Base-by-base conservation (phyloP, 2,797 vertebrate genomes). In the Avahi laniger region DNA sequence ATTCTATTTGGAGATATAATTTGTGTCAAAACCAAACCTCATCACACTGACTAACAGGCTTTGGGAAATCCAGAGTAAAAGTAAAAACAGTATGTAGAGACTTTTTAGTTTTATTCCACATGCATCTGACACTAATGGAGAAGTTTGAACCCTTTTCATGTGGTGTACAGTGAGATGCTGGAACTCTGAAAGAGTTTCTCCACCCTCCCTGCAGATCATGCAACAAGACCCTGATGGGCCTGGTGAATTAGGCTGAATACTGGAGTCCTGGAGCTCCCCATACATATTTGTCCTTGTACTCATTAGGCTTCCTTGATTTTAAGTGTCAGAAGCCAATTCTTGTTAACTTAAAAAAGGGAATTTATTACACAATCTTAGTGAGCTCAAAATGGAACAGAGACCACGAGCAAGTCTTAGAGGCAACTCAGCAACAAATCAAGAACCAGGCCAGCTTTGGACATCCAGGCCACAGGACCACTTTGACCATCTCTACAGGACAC, bases 1-100 rank as follows among this genome's bases (percentile, higher is more conserved):
- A 78, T 79, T 97, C 65, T 96, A 61, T 94, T 96, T 94, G 54
- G 50, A 96, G 30, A 84, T 94, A 8, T 73, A 95, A 96, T 94
- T 91, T 89, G 28, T 89, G 48, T 86, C 78, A 96, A 94, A 97
- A 72, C 6, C 35, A 90, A 94, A 94, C 13, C 35, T 79, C 30
- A 48, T 54, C 69, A 93, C 15, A 81, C 1, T 88, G 30, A 87
- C 26, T 83, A 54, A 93, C 89, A 95, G 43, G n/a, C 24, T 89
- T 92, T 63, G 17, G 57, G 33, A 86, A 93, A 92, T 61, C 33
- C 30, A 90, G 91, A 96, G 26, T 48, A 57, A 97, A 91, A 83
- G 70, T 63, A 18, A 80, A 90, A 92, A 41, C 7, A 73, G 8
- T 69, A 38, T 48, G 24, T 15, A 69, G 33, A 70, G 15, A 69